phyloP scores from a whole-genome alignment of 1,140 invertebrate genomes.

The Dreissena rostriformis region DNA sequence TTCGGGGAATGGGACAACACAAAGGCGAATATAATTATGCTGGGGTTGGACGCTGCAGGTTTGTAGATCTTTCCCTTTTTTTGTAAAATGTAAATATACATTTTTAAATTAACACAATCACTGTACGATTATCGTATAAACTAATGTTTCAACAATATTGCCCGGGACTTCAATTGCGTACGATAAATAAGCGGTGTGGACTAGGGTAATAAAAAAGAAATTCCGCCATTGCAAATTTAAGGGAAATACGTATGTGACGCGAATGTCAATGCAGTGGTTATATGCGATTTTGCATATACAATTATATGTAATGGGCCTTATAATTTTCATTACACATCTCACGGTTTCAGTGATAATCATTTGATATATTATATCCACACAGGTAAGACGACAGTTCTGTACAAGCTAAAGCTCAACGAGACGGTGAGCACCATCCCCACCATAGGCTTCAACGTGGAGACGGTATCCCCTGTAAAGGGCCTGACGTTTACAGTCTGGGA shows the following conservation, averaged over 20 bases:
- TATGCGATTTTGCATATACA: not conserved
- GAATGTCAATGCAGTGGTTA: not conserved
- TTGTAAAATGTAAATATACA: conserved; percentile 85
- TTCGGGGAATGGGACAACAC: conserved; percentile 42
- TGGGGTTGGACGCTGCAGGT: conserved; percentile 80
- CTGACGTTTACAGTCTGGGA: conserved; percentile 94
- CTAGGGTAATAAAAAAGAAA: not conserved
- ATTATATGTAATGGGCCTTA: not conserved
- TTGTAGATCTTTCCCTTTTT: conserved; percentile 35
- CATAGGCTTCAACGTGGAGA: conserved; percentile 95
- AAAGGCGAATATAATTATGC: conserved; percentile 75
- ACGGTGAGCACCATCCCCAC: conserved; percentile 79
- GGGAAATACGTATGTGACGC: not conserved
- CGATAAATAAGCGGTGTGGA: not conserved
- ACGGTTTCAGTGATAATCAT: not conserved
- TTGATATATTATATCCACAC: conserved; percentile 86
- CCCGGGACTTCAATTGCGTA: not conserved
- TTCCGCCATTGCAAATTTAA: not conserved
- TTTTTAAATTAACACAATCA: conserved; percentile 96
- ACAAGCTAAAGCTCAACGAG: conserved; percentile 98
- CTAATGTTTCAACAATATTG: not conserved
- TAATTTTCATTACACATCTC: not conserved
- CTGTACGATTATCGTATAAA: not conserved
- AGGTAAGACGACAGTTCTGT: conserved; percentile 92
- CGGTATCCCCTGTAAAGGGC: conserved; percentile 92